Evolutionary conservation across 2,113 vertebrate species (phyloP).

Genomic region (Nothoprocta pentlandii): DNA sequence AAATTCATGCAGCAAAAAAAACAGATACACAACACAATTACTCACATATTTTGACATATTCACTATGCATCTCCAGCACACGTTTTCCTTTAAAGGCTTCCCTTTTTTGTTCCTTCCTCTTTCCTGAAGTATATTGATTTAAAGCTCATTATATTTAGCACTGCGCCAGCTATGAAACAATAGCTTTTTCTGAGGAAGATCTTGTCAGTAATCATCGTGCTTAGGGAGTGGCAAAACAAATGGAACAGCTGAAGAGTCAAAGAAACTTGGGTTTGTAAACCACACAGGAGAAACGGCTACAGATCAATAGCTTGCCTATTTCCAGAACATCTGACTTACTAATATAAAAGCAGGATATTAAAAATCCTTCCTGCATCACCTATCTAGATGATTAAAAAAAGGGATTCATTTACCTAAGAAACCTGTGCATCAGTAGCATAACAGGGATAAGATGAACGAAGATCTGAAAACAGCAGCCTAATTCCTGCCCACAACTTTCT

Average conservation of each 20-base stretch:
- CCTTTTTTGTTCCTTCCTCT: too few species aligned
- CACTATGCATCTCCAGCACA: neutral
- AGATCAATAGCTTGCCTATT: neutral
- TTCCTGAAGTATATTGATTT: neutral
- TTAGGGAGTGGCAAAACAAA: neutral
- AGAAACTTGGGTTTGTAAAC: conserved; percentile 10
- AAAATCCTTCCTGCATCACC: neutral
- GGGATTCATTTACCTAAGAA: neutral
- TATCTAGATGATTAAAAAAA: too few species aligned
- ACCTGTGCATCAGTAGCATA: neutral
- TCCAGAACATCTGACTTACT: neutral
- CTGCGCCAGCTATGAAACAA: conserved; percentile 3
- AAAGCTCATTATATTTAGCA: neutral
- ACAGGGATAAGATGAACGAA: neutral
- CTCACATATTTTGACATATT: neutral
- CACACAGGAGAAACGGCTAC: neutral
- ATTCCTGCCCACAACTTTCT: neutral
- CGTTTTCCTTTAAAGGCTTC: neutral
- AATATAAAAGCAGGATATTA: neutral
- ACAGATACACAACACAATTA: neutral
- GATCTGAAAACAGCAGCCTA: neutral
- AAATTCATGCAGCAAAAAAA: neutral
- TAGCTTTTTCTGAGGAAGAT: conserved; percentile 1
- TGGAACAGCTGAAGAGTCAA: neutral
- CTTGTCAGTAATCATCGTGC: neutral